These are phyloP conservation scores for Pollenia griseotomentosa DNA, from an alignment of 2,888 invertebrate species.

Conservation along the genomic window DNA sequence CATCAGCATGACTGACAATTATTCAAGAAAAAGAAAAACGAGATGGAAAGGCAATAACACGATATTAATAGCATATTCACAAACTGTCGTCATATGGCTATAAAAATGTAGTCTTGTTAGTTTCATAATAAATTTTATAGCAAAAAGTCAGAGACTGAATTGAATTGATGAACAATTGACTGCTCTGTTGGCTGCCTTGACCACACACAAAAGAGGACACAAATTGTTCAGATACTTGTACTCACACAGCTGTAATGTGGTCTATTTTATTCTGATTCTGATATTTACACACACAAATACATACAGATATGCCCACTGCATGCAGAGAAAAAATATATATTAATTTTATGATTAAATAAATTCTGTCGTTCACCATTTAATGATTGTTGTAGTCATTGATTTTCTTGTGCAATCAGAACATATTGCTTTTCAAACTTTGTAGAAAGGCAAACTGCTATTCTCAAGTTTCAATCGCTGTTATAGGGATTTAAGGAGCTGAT, in stretches of 20 bases:
- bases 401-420: no score
- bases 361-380: no score
- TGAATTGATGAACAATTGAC: conserved; percentile 59
- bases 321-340: no score
- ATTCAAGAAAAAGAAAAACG: neutral
- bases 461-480: no score
- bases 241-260: conserved; percentile 20
- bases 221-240: neutral
- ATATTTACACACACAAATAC: neutral
- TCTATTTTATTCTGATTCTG: neutral
- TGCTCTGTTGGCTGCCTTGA: conserved; percentile 51
- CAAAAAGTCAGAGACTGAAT: conserved; percentile 41
- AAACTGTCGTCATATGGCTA: neutral
- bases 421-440: no score
- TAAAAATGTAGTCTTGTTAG: conserved; percentile 1
- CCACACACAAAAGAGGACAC: conserved; percentile 11
- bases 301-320: no score
- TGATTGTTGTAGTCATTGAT: no score
- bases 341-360: no score
- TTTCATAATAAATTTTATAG: conserved; percentile 18
- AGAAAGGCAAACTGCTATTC: no score
- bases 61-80: conserved; percentile 20
- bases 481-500: no score
- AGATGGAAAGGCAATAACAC: neutral
- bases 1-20: neutral